Conservation (phyloP, 1,140 invertebrate species). For the Drosophila kurseongensis region DNA sequence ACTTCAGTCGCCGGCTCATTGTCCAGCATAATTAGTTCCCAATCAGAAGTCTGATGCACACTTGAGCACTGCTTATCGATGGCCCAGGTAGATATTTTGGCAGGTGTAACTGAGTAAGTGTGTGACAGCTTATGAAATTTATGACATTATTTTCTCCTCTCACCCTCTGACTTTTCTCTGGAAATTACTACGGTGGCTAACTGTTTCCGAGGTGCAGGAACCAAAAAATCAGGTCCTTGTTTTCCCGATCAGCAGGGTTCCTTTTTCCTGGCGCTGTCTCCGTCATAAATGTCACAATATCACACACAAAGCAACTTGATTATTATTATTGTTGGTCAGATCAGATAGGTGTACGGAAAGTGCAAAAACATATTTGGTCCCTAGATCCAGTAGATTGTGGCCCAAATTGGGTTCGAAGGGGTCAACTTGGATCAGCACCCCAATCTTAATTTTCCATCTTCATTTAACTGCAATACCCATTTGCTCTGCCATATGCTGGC, state of each 20-base stretch:
- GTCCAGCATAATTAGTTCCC: constrained; percentile 34
- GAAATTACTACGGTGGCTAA: constrained; percentile 26
- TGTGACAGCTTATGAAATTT: constrained; percentile 39
- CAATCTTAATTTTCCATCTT: constrained; percentile 25
- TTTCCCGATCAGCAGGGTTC: constrained; percentile 22
- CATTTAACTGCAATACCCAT: not conserved
- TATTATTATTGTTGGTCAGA: constrained; percentile 17
- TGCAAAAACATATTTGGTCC: constrained; percentile 28
- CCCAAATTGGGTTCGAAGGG: constrained; percentile 3
- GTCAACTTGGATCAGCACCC: not conserved
- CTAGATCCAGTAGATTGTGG: constrained; percentile 14
- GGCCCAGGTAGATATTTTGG: constrained; percentile 24
- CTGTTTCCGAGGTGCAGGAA: constrained; percentile 6
- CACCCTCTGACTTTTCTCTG: constrained; percentile 19
- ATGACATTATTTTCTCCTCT: constrained; percentile 39
- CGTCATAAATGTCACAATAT: constrained; percentile 66
- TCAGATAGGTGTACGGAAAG: constrained; percentile 6
- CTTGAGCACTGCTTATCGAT: constrained; percentile 20
- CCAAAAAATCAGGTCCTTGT: constrained; percentile 18
- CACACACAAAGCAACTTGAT: constrained; percentile 50
- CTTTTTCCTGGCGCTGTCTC: constrained; percentile 17
- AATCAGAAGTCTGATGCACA: constrained; percentile 30
- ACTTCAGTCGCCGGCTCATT: constrained; percentile 3
- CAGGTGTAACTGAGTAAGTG: constrained; percentile 22
- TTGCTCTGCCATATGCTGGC: constrained; percentile 43